These are phyloP conservation scores for Torymus tubicola DNA, from an alignment of 2,888 invertebrate species.

Conservation along the genomic window DNA sequence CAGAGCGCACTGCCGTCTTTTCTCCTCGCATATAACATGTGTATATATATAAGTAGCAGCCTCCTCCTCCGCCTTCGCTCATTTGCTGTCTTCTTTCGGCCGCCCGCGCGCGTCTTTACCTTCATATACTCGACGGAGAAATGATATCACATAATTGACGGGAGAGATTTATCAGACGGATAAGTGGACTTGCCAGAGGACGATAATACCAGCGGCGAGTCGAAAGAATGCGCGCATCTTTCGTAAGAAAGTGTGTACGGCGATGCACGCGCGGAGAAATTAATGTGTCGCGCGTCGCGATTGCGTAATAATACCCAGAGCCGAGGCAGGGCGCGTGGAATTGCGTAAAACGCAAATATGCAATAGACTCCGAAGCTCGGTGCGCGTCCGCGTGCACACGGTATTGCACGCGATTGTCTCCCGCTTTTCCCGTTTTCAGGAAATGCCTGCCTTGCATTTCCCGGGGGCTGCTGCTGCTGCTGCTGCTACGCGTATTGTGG, in stretches of 20 bases:
- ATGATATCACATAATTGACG: constrained; percentile 25
- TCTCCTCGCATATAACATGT: background rate
- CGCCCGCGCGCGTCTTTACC: background rate
- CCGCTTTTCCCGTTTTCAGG: constrained; percentile 67
- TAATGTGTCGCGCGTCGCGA: constrained; percentile 56
- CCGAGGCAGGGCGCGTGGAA: constrained; percentile 62
- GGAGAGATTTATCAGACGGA: constrained; percentile 13
- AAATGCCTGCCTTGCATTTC: constrained; percentile 73
- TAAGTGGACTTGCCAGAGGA: constrained; percentile 17
- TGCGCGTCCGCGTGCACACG: constrained; percentile 64
- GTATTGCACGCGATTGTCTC: constrained; percentile 65
- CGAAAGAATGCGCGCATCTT: background rate
- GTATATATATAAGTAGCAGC: background rate
- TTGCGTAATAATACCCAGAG: constrained; percentile 68
- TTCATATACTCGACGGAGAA: background rate
- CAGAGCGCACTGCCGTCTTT: constrained; percentile 22
- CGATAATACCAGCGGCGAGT: background rate
- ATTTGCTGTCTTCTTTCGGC: constrained; percentile 9
- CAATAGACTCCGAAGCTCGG: constrained; percentile 65
- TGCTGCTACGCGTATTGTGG: constrained; percentile 64
- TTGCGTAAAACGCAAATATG: constrained; percentile 72
- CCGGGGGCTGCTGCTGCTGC: constrained; percentile 55
- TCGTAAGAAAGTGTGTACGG: constrained; percentile 9
- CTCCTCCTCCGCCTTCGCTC: background rate
- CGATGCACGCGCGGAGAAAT: constrained; percentile 13